phyloP scores from a whole-genome alignment of 2,888 invertebrate species.

The Conchocele bisecta region DNA sequence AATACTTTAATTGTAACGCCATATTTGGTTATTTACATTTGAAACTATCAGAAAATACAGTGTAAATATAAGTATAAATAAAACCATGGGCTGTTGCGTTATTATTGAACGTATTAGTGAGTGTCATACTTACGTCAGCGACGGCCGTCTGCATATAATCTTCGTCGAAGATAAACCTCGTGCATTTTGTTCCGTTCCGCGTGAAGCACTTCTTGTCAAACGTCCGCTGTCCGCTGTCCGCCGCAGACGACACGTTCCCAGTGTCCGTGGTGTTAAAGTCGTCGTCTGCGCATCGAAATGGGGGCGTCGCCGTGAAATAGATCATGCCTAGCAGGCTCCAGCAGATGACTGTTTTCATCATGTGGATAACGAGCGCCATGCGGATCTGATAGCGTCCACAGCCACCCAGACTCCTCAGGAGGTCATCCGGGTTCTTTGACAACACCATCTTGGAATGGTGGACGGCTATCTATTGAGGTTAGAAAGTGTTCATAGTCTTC shows the following conservation, averaged over 20 bases:
- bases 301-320: constrained; percentile 27
- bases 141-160: constrained; percentile 17
- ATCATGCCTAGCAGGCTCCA: constrained; percentile 28
- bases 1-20: no score
- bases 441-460: no score
- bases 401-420: constrained; percentile 43
- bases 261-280: not conserved
- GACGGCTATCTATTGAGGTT: no score
- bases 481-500: no score
- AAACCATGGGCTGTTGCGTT: no score
- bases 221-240: not conserved
- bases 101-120: no score
- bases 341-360: constrained; percentile 32
- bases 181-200: constrained; percentile 26
- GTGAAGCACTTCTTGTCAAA: constrained; percentile 8
- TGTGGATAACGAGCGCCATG: constrained; percentile 22
- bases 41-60: no score
- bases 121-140: constrained; percentile 6
- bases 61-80: no score
- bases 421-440: constrained; percentile 39
- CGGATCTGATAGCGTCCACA: constrained; percentile 42
- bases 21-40: no score
- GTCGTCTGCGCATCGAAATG: constrained; percentile 28
- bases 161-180: constrained; percentile 10
- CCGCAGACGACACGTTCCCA: not conserved